Evolutionary conservation across 2,113 vertebrate genomes (phyloP).

Genomic region (Anguilla rostrata): DNA sequence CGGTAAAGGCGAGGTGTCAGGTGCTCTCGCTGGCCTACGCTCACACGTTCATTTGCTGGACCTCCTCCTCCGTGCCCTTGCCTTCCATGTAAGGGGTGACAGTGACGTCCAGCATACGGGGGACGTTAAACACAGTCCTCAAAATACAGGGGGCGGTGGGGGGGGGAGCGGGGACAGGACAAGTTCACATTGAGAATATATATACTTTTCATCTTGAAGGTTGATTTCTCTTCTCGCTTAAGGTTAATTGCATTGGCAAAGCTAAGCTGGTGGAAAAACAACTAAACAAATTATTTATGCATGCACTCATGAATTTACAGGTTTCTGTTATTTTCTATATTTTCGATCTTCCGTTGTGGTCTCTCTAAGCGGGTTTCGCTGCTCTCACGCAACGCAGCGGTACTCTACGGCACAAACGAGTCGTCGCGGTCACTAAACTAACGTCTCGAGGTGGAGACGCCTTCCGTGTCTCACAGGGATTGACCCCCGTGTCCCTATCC

Average conservation of each 20-base stretch:
- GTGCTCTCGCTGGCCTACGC: slow-evolving; percentile 25
- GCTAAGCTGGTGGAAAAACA: background rate
- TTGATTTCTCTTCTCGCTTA: slow-evolving; percentile 61
- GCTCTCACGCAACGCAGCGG: background rate
- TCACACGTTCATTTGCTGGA: slow-evolving; percentile 17
- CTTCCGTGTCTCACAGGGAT: background rate
- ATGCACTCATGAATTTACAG: slow-evolving; percentile 41
- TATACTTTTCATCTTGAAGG: slow-evolving; percentile 58
- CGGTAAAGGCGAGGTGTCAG: slow-evolving; percentile 44
- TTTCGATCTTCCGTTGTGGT: slow-evolving; percentile 60
- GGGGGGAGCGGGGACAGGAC: slow-evolving; percentile 55
- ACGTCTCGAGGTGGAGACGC: too few species aligned
- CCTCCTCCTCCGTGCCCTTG: slow-evolving; percentile 69
- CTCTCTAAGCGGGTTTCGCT: slow-evolving; percentile 57
- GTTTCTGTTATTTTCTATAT: slow-evolving; percentile 41
- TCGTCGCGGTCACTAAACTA: too few species aligned
- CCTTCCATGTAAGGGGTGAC: slow-evolving; percentile 59
- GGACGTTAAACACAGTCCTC: slow-evolving; percentile 67
- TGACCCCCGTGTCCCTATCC: background rate
- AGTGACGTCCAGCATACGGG: slow-evolving; percentile 67
- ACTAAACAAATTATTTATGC: slow-evolving; percentile 9
- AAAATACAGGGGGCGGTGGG: slow-evolving; percentile 42
- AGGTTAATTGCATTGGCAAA: slow-evolving; percentile 56
- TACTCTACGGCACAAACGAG: background rate
- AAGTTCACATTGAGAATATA: slow-evolving; percentile 71